Evolutionary conservation across 2,797 vertebrate genomes (phyloP).

Genomic region (Phyllotis vaccarum): DNA sequence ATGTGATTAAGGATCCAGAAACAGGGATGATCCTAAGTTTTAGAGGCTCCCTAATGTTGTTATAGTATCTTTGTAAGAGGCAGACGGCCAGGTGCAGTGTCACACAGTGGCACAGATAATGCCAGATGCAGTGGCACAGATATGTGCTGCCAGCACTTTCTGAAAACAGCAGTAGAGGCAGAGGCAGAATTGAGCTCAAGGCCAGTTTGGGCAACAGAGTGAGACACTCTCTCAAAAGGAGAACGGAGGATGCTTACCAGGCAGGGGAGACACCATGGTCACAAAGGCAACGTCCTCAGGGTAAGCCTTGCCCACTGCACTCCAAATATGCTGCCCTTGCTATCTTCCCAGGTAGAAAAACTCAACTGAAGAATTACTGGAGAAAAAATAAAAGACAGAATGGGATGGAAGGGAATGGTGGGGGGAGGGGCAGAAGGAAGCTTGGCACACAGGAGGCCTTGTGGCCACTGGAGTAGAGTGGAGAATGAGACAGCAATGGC

Average conservation of each 20-base stretch:
- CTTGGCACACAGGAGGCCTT: not conserved
- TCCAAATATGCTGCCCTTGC: not conserved
- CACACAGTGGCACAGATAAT: not conserved
- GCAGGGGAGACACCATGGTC: not conserved
- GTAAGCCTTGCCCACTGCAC: not conserved
- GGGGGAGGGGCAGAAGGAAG: not conserved
- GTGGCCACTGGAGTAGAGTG: not conserved
- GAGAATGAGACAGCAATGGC: accelerated
- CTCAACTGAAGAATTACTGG: not conserved
- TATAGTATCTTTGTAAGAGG: not conserved
- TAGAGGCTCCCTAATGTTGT: not conserved
- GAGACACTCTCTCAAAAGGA: not conserved
- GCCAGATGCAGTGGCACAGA: not conserved
- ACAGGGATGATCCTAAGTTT: not conserved
- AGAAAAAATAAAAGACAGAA: not conserved
- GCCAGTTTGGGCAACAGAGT: not conserved
- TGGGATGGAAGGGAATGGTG: not conserved
- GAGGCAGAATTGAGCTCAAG: not conserved
- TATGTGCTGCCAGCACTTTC: not conserved
- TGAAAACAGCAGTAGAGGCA: not conserved
- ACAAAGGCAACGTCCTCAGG: not conserved
- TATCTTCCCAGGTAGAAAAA: not conserved
- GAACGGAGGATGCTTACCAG: not conserved
- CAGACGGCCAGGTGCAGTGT: not conserved
- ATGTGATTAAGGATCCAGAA: not conserved